Conservation (phyloP, 2,888 invertebrate genomes). For the Peribatodes rhomboidaria region DNA sequence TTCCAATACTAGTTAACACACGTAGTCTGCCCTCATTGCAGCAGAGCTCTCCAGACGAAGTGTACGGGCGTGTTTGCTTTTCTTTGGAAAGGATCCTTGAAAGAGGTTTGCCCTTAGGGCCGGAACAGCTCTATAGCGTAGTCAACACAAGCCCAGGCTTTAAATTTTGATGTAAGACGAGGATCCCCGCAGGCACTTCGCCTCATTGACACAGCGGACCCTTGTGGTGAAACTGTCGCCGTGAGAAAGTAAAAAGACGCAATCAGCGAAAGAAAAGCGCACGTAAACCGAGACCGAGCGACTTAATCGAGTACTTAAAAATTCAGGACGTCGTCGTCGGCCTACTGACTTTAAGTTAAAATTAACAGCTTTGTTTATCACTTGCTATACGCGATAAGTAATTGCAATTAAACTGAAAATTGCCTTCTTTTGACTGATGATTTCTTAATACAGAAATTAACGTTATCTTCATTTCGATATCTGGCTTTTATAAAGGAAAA, state of each 20-base stretch:
- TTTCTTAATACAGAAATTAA: constrained; percentile 36
- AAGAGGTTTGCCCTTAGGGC: constrained; percentile 23
- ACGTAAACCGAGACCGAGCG: constrained; percentile 58
- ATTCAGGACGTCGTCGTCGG: constrained; percentile 81
- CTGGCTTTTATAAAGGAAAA: too few relatives aligned
- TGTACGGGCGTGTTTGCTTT: constrained; percentile 18
- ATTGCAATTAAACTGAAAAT: constrained; percentile 22
- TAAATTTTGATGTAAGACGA: constrained; percentile 48
- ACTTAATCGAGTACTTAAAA: constrained; percentile 81
- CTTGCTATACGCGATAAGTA: constrained; percentile 42
- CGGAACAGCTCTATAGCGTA: constrained; percentile 23
- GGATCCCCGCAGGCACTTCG: constrained; percentile 58
- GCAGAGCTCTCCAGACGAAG: constrained; percentile 13
- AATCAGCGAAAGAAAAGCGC: constrained; percentile 81
- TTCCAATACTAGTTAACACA: constrained; percentile 29
- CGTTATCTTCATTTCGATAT: constrained; percentile 9
- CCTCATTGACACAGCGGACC: constrained; percentile 61
- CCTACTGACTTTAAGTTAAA: constrained; percentile 60
- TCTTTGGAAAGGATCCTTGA: constrained; percentile 30
- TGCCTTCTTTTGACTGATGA: constrained; percentile 7
- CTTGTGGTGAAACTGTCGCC: constrained; percentile 64
- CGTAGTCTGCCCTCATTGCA: constrained; percentile 28
- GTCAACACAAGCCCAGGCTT: constrained; percentile 36
- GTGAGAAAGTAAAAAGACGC: constrained; percentile 82
- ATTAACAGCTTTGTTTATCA: constrained; percentile 53